These are phyloP conservation scores for Caenorhabditis imperialis DNA, from an alignment of 2,888 invertebrate species.

Conservation along the genomic window DNA sequence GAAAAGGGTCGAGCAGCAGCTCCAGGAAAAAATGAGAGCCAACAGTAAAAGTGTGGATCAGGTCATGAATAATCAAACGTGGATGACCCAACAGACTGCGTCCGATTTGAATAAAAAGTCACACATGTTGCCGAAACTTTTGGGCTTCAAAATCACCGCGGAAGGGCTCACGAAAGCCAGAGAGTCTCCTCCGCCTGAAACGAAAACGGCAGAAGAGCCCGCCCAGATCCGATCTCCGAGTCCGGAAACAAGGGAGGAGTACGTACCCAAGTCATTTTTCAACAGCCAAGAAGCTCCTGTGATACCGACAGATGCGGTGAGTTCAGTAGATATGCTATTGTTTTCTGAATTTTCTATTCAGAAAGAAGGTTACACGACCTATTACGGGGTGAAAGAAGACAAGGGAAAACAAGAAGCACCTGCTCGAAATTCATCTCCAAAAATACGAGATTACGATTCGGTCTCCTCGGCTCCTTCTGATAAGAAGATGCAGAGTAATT, in stretches of 20 bases:
- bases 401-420: not conserved
- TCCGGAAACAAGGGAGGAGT: not conserved
- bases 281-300: not conserved
- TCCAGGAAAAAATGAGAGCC: conserved; percentile 17
- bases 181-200: not conserved
- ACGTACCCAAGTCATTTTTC: conserved; percentile 4
- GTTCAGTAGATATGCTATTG: too few species aligned
- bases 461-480: not conserved
- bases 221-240: conserved; percentile 9
- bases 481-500: not conserved
- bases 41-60: not conserved
- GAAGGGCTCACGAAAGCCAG: not conserved
- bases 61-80: too few species aligned
- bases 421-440: conserved; percentile 11
- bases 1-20: not conserved
- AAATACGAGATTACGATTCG: conserved; percentile 5
- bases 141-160: too few species aligned
- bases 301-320: conserved; percentile 2
- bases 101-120: too few species aligned
- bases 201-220: conserved; percentile 1
- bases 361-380: conserved; percentile 1
- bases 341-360: too few species aligned
- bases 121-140: too few species aligned
- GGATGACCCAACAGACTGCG: too few species aligned
- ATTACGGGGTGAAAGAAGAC: not conserved